A percentile compares a stretch with the other conserved stretches of the same genome.
These are phyloP conservation scores for Corydoras maculifer DNA, from an alignment of 2,113 vertebrate genomes.

Conservation along the genomic window DNA sequence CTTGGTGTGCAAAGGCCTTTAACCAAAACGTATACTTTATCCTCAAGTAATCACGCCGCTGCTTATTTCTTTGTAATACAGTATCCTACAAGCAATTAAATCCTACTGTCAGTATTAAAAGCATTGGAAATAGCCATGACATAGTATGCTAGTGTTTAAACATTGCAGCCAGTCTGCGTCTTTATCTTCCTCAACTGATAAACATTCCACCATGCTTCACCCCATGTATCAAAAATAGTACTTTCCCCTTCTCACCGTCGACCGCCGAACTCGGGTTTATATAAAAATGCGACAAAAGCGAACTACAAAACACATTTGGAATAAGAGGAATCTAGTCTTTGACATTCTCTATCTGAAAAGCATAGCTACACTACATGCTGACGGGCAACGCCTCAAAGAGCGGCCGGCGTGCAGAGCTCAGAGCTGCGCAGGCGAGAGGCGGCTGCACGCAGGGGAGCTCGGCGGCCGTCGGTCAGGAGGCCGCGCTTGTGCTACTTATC, in stretches of 20 bases:
- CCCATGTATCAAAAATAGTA: conserved; percentile 41
- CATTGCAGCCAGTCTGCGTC: background rate
- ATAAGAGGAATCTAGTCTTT: background rate
- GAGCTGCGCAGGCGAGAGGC: background rate
- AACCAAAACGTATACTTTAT: no score
- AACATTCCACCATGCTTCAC: conserved; percentile 1
- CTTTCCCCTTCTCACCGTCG: background rate
- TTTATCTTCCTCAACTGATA: background rate
- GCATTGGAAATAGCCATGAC: no score
- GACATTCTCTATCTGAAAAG: conserved; percentile 29
- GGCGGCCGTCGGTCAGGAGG: background rate
- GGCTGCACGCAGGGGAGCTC: background rate
- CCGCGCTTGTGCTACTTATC: conserved; percentile 62
- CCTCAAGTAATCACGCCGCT: no score
- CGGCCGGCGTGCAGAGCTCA: background rate
- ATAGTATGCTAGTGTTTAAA: no score
- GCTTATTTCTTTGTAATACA: no score
- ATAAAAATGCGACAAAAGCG: background rate
- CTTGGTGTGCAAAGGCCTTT: no score
- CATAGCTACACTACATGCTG: conserved; percentile 20
- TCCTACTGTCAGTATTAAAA: no score
- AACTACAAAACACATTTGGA: background rate
- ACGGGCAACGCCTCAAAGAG: background rate
- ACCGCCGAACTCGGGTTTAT: no score
- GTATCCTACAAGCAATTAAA: no score